These are phyloP conservation scores for Menidia beryllina DNA, from an alignment of 2,113 vertebrate species.

Conservation along the genomic window DNA sequence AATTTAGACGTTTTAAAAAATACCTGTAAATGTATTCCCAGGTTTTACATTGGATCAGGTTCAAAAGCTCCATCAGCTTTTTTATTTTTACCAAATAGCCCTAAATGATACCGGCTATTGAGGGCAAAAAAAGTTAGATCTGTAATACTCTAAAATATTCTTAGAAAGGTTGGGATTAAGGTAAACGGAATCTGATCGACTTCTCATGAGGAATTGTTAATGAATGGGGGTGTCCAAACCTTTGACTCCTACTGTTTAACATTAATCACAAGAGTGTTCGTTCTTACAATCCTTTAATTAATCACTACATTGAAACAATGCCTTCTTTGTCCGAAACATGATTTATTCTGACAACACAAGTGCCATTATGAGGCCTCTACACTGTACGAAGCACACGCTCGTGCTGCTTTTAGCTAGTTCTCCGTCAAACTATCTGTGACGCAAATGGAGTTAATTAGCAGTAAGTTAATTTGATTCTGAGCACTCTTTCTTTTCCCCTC, in stretches of 20 bases:
- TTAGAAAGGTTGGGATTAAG: no score
- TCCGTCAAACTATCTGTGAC: constrained; percentile 19
- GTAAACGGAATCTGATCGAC: no score
- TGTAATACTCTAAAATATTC: no score
- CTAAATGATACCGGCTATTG: no score
- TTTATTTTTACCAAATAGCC: no score
- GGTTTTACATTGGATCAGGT: no score
- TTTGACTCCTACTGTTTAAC: background rate
- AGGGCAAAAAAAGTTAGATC: no score
- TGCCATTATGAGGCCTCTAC: background rate
- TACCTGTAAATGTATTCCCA: no score
- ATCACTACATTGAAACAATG: background rate
- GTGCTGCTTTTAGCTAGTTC: constrained; percentile 10
- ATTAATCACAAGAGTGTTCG: background rate
- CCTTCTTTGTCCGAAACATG: background rate
- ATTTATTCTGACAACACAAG: background rate
- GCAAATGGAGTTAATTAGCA: constrained; percentile 31
- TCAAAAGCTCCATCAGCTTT: no score
- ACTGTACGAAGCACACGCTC: background rate
- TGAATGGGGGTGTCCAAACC: background rate
- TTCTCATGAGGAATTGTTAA: no score
- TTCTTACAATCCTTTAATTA: background rate
- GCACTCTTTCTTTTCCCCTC: constrained; percentile 10
- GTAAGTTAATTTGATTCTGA: constrained; percentile 31
- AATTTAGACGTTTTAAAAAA: no score